Evolutionary conservation across 2,888 invertebrate genomes (phyloP).

Genomic region (Drosophila diplacantha): DNA sequence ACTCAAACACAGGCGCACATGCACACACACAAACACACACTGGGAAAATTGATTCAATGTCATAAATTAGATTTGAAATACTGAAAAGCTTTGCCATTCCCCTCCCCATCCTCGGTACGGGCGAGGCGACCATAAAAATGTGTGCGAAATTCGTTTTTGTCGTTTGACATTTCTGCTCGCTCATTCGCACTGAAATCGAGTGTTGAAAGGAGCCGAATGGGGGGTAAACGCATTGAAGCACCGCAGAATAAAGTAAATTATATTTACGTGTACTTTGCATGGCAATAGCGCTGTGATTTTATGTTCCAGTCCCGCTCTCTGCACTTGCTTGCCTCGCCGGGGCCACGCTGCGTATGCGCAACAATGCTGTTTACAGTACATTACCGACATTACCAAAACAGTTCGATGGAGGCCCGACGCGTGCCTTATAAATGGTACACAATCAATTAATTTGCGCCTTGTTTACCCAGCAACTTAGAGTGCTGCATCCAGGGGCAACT

Average conservation of each 20-base stretch:
- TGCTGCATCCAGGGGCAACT: background rate
- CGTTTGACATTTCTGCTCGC: conserved; percentile 50
- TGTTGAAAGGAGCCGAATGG: background rate
- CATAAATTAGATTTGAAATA: conserved; percentile 73
- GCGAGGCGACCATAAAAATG: conserved; percentile 63
- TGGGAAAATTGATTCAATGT: conserved; percentile 68
- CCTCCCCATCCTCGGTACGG: background rate
- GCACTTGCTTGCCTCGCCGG: conserved; percentile 1
- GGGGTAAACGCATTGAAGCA: conserved; percentile 51
- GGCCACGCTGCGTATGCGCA: conserved; percentile 45
- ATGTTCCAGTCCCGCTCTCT: background rate
- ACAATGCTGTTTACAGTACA: conserved; percentile 57
- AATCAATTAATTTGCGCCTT: conserved; percentile 68
- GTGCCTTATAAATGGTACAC: conserved; percentile 69
- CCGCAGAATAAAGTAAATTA: conserved; percentile 66
- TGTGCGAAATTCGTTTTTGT: conserved; percentile 58
- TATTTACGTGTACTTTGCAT: conserved; percentile 69
- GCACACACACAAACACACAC: conserved; percentile 8
- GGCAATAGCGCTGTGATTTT: conserved; percentile 57
- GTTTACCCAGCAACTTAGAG: conserved; percentile 57
- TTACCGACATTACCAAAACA: conserved; percentile 52
- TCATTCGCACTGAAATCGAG: conserved; percentile 14
- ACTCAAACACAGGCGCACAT: conserved; percentile 23
- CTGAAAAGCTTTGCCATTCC: conserved; percentile 55
- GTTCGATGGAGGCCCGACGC: conserved; percentile 34